Percentiles rank a stretch among this genome's conserved stretches.
Conservation (phyloP, 2,888 invertebrate genomes). For the Eumerus sabulonum region DNA sequence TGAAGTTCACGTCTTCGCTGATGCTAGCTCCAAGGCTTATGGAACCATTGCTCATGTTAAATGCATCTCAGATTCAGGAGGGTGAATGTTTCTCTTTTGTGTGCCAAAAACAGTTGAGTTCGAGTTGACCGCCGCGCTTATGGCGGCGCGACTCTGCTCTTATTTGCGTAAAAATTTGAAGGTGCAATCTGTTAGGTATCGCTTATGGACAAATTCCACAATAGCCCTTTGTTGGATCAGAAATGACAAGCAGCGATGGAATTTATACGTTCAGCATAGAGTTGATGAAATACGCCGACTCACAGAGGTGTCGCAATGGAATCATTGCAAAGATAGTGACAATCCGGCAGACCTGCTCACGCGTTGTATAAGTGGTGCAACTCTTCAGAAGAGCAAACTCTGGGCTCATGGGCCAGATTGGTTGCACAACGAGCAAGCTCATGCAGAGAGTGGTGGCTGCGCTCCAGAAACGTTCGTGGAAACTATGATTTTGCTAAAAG, state of each 20-base stretch:
- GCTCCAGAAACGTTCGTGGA: no score
- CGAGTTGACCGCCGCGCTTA: constrained; percentile 24
- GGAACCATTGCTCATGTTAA: constrained; percentile 18
- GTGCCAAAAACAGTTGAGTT: constrained; percentile 12
- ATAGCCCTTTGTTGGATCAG: no score
- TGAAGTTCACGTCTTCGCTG: constrained; percentile 31
- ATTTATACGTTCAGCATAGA: no score
- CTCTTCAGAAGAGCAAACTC: no score
- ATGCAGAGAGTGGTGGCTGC: constrained; percentile 13
- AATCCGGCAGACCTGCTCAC: no score
- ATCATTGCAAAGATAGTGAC: constrained; percentile 6
- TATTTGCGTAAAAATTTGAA: constrained; percentile 5
- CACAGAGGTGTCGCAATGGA: constrained; percentile 8
- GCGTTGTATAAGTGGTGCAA: no score
- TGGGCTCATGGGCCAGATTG: no score
- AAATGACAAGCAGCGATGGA: no score
- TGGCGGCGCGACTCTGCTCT: constrained; percentile 11
- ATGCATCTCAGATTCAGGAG: not conserved
- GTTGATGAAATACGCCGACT: no score
- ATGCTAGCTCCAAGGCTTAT: constrained; percentile 32
- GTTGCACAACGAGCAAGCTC: no score
- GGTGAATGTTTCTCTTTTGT: not conserved
- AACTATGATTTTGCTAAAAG: no score
- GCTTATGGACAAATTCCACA: constrained; percentile 1
- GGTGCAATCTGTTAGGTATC: not conserved